Base-by-base conservation (phyloP, 1,140 invertebrate genomes). In the Batillaria attramentaria region DNA sequence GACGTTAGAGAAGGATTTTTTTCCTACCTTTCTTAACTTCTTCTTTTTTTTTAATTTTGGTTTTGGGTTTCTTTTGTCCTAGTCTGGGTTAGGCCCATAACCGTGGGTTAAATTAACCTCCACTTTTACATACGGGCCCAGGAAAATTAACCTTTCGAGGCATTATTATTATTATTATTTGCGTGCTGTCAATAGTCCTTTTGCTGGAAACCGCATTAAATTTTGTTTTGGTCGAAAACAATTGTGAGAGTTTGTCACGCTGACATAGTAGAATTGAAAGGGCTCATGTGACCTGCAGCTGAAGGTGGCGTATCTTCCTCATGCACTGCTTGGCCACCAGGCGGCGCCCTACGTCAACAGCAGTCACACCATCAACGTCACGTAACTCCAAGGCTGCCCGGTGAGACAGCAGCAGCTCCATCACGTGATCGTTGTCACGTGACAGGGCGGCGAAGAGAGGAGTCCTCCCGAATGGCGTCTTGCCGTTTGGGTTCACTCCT, bases 401-500 rank as follows among this genome's bases (percentile, higher is more conserved):
- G 46, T 84, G 69, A 18, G 80, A 46, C 4, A 84, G 35, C n/a
- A 88, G 75, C 10, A 83, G 50, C 35, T 88, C 83, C 62, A 84
- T 37, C 62, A 87, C 81, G 18, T 54, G 37, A 10, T 83, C 78
- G 42, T 83, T 80, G 77, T 88, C 87, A 43, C 77, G 81, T 18
- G 80, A 80, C 24, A 83, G 82, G 16, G 86, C 84, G 31, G 85
- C 86, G 70, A 87, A 85, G 10, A 87, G n/a, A 2, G 85, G 57
- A 42, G 84, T 84, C 62, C 86, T 70, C 24, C 84, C 82, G 75
- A 84, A 86, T 16, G 69, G 62, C 13, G 85, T 85, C 24, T 50
- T 60, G 6, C 82, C 79, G 75, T 88, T 85, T 10, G 81, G 78
- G 72, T 81, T 77, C 16, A 86, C 82, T 28, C 86, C 87, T 88